Conservation (phyloP, 2,888 invertebrate species). For the Amitus sp. region DNA sequence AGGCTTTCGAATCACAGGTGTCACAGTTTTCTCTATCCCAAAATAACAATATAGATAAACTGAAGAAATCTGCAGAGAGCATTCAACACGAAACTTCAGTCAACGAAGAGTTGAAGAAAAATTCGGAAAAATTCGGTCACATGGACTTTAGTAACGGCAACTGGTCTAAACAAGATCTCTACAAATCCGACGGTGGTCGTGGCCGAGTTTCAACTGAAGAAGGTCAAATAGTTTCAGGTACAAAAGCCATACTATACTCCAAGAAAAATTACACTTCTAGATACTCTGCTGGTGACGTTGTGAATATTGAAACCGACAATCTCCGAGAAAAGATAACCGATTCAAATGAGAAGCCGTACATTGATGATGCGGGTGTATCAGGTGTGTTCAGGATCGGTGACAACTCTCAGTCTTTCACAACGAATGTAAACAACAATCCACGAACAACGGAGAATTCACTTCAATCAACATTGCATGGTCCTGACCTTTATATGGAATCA, state of each 20-base stretch:
- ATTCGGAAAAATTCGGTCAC: neutral
- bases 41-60: too few relatives aligned
- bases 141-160: constrained; percentile 44
- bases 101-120: constrained; percentile 8
- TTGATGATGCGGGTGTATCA: too few relatives aligned
- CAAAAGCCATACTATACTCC: constrained; percentile 49
- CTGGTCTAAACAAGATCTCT: constrained; percentile 51
- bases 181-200: constrained; percentile 45
- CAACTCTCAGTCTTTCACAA: too few relatives aligned
- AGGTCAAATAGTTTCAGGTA: constrained; percentile 51
- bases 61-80: too few relatives aligned
- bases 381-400: too few relatives aligned
- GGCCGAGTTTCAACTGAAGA: constrained; percentile 51
- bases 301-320: neutral
- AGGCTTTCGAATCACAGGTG: neutral
- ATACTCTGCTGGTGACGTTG: constrained; percentile 29
- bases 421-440: too few relatives aligned
- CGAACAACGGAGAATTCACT: too few relatives aligned
- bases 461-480: too few relatives aligned
- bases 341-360: too few relatives aligned
- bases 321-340: too few relatives aligned
- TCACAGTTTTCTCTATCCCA: constrained; percentile 1
- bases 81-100: neutral
- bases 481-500: too few relatives aligned
- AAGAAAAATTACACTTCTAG: constrained; percentile 54